Conservation (phyloP, 2,113 vertebrate genomes). For the Clarias macrocephalus region DNA sequence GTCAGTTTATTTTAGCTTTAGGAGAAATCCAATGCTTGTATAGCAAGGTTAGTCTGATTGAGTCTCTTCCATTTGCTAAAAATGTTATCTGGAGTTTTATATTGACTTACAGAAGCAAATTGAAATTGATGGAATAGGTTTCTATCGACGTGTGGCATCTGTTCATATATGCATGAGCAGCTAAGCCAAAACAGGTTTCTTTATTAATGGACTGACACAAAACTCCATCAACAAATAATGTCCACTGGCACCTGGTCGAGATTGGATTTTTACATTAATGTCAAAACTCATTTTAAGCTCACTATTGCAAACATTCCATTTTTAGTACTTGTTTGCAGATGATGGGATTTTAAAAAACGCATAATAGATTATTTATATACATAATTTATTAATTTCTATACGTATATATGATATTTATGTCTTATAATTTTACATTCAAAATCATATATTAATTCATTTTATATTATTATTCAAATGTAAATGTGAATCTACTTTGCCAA, state of each 20-base stretch:
- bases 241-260: slow-evolving; percentile 71
- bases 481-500: no score
- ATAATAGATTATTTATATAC: background rate
- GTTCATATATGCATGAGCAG: slow-evolving; percentile 73
- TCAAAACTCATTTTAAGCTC: slow-evolving; percentile 71
- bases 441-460: no score
- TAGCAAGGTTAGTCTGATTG: slow-evolving; percentile 34
- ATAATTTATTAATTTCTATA: no score
- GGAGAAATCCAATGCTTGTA: slow-evolving; percentile 38
- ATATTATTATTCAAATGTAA: no score
- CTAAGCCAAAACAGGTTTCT: slow-evolving; percentile 68
- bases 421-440: background rate
- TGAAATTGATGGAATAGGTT: slow-evolving; percentile 75
- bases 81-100: slow-evolving; percentile 65
- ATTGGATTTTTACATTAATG: slow-evolving; percentile 80
- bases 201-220: slow-evolving; percentile 73
- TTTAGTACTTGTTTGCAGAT: slow-evolving; percentile 32
- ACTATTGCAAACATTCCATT: slow-evolving; percentile 55
- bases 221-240: slow-evolving; percentile 70
- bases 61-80: slow-evolving; percentile 54
- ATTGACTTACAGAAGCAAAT: slow-evolving; percentile 67
- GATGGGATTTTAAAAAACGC: background rate
- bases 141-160: slow-evolving; percentile 74
- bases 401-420: background rate
- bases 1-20: slow-evolving; percentile 45